These are phyloP conservation scores for Brenthis daphne DNA, from an alignment of 2,888 invertebrate species.

Conservation along the genomic window DNA sequence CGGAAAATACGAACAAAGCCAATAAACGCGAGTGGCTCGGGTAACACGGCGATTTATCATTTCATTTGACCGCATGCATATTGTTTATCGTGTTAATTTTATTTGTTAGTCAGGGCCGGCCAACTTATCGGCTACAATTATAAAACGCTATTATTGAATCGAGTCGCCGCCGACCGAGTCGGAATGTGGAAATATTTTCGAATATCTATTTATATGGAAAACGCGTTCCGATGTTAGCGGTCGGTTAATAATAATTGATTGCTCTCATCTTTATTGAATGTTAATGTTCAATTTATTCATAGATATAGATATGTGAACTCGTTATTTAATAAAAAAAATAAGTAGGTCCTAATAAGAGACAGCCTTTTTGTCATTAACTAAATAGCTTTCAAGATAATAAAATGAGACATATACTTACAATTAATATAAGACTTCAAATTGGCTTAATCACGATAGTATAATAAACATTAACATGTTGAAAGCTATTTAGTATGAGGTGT, in stretches of 20 bases:
- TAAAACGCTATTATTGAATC: conserved; percentile 71
- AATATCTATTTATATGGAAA: conserved; percentile 58
- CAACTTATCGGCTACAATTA: conserved; percentile 67
- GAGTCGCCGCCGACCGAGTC: conserved; percentile 41
- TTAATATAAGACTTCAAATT: conserved; percentile 5
- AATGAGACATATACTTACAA: conserved; percentile 4
- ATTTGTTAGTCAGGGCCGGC: conserved; percentile 63
- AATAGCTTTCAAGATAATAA: conserved; percentile 1
- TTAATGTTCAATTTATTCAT: conserved; percentile 64
- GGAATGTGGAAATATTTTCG: conserved; percentile 71
- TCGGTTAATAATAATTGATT: conserved; percentile 56
- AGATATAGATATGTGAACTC: conserved; percentile 51
- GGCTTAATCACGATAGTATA: conserved; percentile 1
- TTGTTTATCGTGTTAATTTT: conserved; percentile 79
- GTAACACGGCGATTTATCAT: conserved; percentile 72
- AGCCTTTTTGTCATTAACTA: not conserved
- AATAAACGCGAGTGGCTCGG: conserved; percentile 67
- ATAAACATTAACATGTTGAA: conserved; percentile 14
- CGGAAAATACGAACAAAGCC: conserved; percentile 74
- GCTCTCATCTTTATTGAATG: conserved; percentile 61
- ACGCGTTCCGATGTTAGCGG: conserved; percentile 50
- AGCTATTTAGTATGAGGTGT: conserved; percentile 5
- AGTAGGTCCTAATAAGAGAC: conserved; percentile 1
- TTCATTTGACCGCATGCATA: conserved; percentile 64
- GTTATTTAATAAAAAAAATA: conserved; percentile 18